A percentile compares a stretch with the other conserved stretches of the same genome.
These are phyloP conservation scores for Apeira syringaria DNA, from an alignment of 2,888 invertebrate genomes.

Conservation along the genomic window DNA sequence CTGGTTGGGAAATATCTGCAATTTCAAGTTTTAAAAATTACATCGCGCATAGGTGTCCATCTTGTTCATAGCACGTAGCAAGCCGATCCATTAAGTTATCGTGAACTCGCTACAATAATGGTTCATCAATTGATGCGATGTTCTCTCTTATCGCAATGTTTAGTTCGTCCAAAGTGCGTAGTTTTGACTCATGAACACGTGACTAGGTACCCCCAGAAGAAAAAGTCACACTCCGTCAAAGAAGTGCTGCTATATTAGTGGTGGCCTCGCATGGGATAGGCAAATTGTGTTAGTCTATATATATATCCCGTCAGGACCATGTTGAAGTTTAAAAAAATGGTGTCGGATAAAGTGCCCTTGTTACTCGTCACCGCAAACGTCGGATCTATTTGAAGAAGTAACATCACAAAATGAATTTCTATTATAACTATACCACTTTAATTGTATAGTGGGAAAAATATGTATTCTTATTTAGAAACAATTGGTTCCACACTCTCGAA, in stretches of 20 bases:
- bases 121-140: too few relatives aligned
- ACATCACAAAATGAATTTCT: constrained; percentile 25
- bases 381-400: constrained; percentile 97
- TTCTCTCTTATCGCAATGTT: too few relatives aligned
- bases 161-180: too few relatives aligned
- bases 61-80: too few relatives aligned
- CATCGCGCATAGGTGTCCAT: too few relatives aligned
- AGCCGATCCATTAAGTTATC: too few relatives aligned
- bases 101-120: too few relatives aligned
- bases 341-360: constrained; percentile 87
- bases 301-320: constrained; percentile 58
- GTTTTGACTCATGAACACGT: too few relatives aligned
- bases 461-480: constrained; percentile 51
- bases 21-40: too few relatives aligned
- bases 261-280: constrained; percentile 46
- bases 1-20: too few relatives aligned
- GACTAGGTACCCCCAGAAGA: too few relatives aligned
- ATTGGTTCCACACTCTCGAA: constrained; percentile 34
- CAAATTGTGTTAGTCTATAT: constrained; percentile 46
- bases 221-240: too few relatives aligned
- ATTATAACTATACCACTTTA: not conserved
- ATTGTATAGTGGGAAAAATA: not conserved
- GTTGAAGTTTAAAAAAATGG: constrained; percentile 86
- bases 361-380: constrained; percentile 97
- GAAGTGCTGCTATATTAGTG: constrained; percentile 38